Evolutionary conservation across 2,888 invertebrate species (phyloP).

Genomic region (Seira ritae): DNA sequence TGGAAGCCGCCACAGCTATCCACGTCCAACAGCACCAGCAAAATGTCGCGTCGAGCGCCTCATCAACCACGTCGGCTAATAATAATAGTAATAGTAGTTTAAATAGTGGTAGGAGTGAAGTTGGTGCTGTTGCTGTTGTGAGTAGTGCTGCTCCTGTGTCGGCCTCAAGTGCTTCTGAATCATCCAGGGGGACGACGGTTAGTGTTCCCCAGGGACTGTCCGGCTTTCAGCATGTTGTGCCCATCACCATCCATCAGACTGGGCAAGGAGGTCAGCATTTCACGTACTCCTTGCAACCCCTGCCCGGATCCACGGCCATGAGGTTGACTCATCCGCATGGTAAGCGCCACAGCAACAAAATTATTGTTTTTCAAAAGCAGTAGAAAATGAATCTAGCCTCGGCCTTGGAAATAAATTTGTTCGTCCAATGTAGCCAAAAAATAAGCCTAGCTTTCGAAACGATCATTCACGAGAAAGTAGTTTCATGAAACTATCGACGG

Average conservation of each 20-base stretch:
- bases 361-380: too few relatives aligned
- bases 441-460: too few relatives aligned
- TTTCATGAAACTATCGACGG: too few relatives aligned
- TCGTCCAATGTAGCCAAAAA: too few relatives aligned
- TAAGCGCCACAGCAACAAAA: conserved; percentile 19
- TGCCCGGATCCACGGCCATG: conserved; percentile 28
- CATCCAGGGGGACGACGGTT: background rate
- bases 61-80: background rate
- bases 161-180: background rate
- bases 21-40: conserved; percentile 49
- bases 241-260: conserved; percentile 51
- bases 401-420: too few relatives aligned
- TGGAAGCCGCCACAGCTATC: conserved; percentile 68
- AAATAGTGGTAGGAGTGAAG: background rate
- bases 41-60: conserved; percentile 6
- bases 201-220: conserved; percentile 48
- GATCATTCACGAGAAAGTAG: too few relatives aligned
- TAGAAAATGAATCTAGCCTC: too few relatives aligned
- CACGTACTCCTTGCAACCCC: background rate
- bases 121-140: background rate
- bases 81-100: conserved; percentile 5
- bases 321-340: conserved; percentile 50
- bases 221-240: conserved; percentile 44
- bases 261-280: conserved; percentile 38
- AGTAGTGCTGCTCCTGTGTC: background rate